These are phyloP conservation scores for Dufourea novaeangliae DNA, from an alignment of 1,140 invertebrate species.

Conservation along the genomic window DNA sequence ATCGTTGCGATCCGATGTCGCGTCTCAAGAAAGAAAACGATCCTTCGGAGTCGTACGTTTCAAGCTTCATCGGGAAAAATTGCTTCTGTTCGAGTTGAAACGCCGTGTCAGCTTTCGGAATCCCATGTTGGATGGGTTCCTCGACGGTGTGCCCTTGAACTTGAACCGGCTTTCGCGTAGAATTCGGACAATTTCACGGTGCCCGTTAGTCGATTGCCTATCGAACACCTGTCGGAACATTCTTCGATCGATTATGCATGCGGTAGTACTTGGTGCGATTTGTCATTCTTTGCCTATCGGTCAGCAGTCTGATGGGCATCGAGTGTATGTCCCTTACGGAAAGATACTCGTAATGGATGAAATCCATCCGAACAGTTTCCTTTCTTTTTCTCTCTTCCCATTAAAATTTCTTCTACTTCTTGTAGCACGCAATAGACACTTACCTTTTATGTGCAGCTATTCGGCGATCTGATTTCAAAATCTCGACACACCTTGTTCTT, in stretches of 20 bases:
- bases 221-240: not conserved
- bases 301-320: too few species aligned
- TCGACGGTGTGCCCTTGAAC: not conserved
- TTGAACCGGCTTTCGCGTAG: not conserved
- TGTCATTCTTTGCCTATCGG: not conserved
- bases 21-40: not conserved
- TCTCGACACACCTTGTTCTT: too few species aligned
- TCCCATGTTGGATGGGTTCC: not conserved
- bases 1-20: slow-evolving; percentile 16
- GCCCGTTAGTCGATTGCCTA: not conserved
- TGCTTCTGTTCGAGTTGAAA: not conserved
- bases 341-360: too few species aligned
- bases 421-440: too few species aligned
- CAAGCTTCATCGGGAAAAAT: not conserved
- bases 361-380: too few species aligned
- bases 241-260: not conserved
- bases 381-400: too few species aligned
- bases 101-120: not conserved
- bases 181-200: not conserved
- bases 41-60: too few species aligned
- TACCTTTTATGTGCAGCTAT: too few species aligned
- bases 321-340: too few species aligned
- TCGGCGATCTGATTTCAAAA: too few species aligned
- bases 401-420: too few species aligned
- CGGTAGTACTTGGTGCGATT: not conserved